These are phyloP conservation scores for Morone chrysops DNA, from an alignment of 2,113 vertebrate genomes.

Conservation along the genomic window DNA sequence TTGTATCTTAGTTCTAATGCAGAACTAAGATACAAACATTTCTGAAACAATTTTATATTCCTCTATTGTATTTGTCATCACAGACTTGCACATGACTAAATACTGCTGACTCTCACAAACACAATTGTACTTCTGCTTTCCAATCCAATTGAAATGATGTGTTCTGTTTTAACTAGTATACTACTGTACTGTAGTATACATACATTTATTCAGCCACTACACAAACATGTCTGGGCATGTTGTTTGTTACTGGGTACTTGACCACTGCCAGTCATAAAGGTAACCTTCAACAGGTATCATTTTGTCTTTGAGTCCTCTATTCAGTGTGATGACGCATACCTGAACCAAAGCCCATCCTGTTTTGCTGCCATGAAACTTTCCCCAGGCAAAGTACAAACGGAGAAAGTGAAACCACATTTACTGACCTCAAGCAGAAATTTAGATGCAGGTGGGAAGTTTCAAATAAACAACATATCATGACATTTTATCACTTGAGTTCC, in stretches of 20 bases:
- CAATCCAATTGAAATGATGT: background rate
- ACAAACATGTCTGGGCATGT: conserved; percentile 1
- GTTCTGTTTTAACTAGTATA: background rate
- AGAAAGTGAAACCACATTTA: conserved; percentile 65
- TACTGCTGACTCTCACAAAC: conserved; percentile 9
- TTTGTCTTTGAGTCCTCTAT: background rate
- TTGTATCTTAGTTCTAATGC: no score
- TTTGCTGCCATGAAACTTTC: conserved; percentile 73
- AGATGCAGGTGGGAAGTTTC: conserved; percentile 53
- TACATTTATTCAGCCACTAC: background rate
- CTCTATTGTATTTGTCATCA: background rate
- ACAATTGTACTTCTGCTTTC: conserved; percentile 1
- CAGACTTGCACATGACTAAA: background rate
- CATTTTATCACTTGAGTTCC: conserved; percentile 14
- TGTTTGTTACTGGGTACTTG: conserved; percentile 8
- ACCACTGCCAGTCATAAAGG: conserved; percentile 3
- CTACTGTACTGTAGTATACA: background rate
- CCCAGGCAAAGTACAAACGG: conserved; percentile 50
- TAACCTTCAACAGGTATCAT: background rate
- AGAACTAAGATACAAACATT: conserved; percentile 13
- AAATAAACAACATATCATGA: conserved; percentile 43
- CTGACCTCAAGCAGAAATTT: conserved; percentile 52
- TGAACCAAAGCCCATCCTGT: conserved; percentile 64
- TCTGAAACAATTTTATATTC: background rate
- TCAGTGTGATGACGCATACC: conserved; percentile 69